A percentile compares a stretch with the other conserved stretches of the same genome.
These are phyloP conservation scores for Onthophagus sagittarius DNA, from an alignment of 2,888 invertebrate species.

Conservation along the genomic window DNA sequence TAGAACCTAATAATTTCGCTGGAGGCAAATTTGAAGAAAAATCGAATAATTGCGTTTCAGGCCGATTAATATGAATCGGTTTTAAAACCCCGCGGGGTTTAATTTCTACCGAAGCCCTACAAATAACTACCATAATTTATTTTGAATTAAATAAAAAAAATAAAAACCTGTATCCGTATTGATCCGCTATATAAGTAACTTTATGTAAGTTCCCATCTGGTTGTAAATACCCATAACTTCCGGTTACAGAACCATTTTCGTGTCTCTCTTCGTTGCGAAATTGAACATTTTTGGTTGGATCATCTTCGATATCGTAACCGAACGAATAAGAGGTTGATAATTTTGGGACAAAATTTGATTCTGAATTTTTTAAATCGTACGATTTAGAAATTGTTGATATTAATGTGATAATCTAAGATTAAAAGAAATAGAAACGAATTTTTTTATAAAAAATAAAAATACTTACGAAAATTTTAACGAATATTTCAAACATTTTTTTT, in stretches of 20 bases:
- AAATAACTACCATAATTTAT: not conserved
- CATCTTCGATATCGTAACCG: slow-evolving; percentile 67
- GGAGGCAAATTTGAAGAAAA: slow-evolving; percentile 18
- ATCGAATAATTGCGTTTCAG: slow-evolving; percentile 19
- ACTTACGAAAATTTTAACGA: too few relatives aligned
- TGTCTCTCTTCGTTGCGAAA: slow-evolving; percentile 67
- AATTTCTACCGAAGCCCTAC: slow-evolving; percentile 19
- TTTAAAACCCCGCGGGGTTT: slow-evolving; percentile 18
- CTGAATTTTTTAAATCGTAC: not conserved
- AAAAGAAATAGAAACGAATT: too few relatives aligned
- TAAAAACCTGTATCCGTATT: slow-evolving; percentile 65
- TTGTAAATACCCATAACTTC: slow-evolving; percentile 68
- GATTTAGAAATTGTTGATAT: not conserved
- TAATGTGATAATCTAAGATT: not conserved
- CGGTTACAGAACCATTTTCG: slow-evolving; percentile 67
- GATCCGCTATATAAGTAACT: slow-evolving; percentile 63
- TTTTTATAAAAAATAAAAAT: too few relatives aligned
- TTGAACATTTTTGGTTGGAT: slow-evolving; percentile 61
- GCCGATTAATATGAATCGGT: slow-evolving; percentile 13
- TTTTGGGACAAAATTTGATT: not conserved
- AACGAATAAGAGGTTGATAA: slow-evolving; percentile 56
- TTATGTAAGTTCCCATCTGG: slow-evolving; percentile 59
- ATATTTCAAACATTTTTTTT: too few relatives aligned
- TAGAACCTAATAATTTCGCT: not conserved
- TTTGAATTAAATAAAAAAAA: not conserved